Percentiles rank a stretch among this genome's conserved stretches.
These are phyloP conservation scores for Dimorphilus gyrociliatus DNA, from an alignment of 2,888 invertebrate genomes.

Conservation along the genomic window DNA sequence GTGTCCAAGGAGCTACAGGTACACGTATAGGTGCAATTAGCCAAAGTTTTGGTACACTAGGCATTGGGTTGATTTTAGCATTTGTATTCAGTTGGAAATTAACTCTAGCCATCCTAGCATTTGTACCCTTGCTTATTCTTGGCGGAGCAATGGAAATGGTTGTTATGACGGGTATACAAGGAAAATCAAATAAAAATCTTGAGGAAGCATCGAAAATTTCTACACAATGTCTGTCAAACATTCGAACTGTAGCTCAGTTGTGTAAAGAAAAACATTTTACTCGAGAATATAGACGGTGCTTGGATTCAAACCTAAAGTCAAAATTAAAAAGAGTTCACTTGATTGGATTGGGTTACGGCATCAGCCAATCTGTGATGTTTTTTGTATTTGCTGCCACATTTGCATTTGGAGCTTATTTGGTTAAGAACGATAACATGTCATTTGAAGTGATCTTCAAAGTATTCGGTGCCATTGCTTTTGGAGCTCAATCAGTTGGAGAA, in stretches of 20 bases:
- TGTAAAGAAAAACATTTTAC: not conserved
- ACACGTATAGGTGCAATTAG: slow-evolving; percentile 31
- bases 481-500: slow-evolving; percentile 14
- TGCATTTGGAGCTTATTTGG: slow-evolving; percentile 41
- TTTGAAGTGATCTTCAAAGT: slow-evolving; percentile 23
- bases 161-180: slow-evolving; percentile 35
- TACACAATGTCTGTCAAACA: slow-evolving; percentile 17
- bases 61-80: slow-evolving; percentile 33
- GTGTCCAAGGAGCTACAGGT: too few species aligned
- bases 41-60: slow-evolving; percentile 26
- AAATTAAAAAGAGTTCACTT: slow-evolving; percentile 14
- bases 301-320: not conserved
- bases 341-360: slow-evolving; percentile 19
- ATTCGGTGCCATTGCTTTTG: too few species aligned
- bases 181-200: slow-evolving; percentile 36
- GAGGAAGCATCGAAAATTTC: slow-evolving; percentile 40
- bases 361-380: slow-evolving; percentile 42
- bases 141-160: slow-evolving; percentile 35
- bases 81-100: slow-evolving; percentile 39
- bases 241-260: not conserved
- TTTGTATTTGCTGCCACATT: slow-evolving; percentile 44
- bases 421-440: slow-evolving; percentile 36
- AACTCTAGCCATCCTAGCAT: slow-evolving; percentile 32
- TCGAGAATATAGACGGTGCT: not conserved
- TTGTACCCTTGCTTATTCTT: slow-evolving; percentile 34